These are phyloP conservation scores for Tolmerus cingulatus DNA, from an alignment of 2,888 invertebrate genomes.

Conservation along the genomic window DNA sequence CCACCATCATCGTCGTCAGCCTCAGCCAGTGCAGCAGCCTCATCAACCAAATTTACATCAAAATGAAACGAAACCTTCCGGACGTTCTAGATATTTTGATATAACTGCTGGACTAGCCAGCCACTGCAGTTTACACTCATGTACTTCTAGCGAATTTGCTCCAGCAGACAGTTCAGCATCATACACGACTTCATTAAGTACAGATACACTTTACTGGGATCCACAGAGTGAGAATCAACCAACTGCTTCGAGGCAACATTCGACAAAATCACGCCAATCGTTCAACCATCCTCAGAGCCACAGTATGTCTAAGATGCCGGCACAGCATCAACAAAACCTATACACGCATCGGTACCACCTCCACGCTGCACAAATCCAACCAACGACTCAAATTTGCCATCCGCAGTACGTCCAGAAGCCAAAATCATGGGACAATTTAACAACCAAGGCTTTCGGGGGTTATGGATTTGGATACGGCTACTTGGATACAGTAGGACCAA, in stretches of 20 bases:
- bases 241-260: constrained; percentile 65
- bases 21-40: constrained; percentile 58
- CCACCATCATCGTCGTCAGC: constrained; percentile 58
- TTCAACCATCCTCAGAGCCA: constrained; percentile 61
- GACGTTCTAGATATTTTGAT: constrained; percentile 70
- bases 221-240: constrained; percentile 61
- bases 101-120: constrained; percentile 76
- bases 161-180: constrained; percentile 78
- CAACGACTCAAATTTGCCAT: constrained; percentile 60
- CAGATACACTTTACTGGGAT: constrained; percentile 88
- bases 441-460: constrained; percentile 84
- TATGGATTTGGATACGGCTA: constrained; percentile 89
- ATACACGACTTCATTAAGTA: constrained; percentile 85
- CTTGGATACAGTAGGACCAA: constrained; percentile 70
- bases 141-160: constrained; percentile 78
- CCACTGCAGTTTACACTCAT: constrained; percentile 83
- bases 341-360: constrained; percentile 61
- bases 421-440: constrained; percentile 89
- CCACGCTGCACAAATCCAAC: constrained; percentile 62
- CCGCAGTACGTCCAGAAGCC: constrained; percentile 72
- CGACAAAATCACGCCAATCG: constrained; percentile 70
- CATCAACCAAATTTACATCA: constrained; percentile 56
- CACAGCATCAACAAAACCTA: constrained; percentile 62
- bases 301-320: constrained; percentile 58
- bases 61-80: constrained; percentile 54